A percentile compares a stretch with the other conserved stretches of the same genome.
Evolutionary conservation across 2,113 vertebrate genomes (phyloP).

Genomic region (Semicossyphus pulcher): DNA sequence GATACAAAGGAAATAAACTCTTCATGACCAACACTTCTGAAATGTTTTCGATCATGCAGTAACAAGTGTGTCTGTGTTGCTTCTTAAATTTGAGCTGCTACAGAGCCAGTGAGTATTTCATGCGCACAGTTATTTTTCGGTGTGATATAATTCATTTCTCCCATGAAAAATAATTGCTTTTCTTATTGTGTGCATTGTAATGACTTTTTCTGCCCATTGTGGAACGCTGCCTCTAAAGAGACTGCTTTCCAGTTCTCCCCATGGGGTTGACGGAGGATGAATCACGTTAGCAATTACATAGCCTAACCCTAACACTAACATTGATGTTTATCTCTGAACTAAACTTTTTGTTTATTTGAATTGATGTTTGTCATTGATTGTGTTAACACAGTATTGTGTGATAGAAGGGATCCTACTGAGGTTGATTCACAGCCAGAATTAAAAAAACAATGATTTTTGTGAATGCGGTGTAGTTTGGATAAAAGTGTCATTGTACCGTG

Average conservation of each 20-base stretch:
- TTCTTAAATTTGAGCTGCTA: constrained; percentile 7
- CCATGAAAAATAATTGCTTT: constrained; percentile 42
- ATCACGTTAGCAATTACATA: constrained; percentile 7
- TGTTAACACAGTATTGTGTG: background rate
- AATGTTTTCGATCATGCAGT: background rate
- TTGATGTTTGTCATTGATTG: background rate
- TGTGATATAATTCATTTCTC: constrained; percentile 35
- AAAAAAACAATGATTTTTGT: background rate
- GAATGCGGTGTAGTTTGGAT: background rate
- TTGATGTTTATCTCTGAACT: constrained; percentile 11
- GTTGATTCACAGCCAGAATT: background rate
- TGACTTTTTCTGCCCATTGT: constrained; percentile 45
- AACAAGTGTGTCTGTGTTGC: background rate
- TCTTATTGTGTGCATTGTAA: constrained; percentile 45
- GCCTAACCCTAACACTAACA: constrained; percentile 8
- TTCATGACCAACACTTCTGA: background rate
- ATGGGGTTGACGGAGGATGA: background rate
- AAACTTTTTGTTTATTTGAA: constrained; percentile 16
- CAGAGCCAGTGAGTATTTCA: constrained; percentile 3
- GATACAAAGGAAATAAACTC: background rate
- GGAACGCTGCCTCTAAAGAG: background rate
- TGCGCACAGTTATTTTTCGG: constrained; percentile 14
- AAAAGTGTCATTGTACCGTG: background rate
- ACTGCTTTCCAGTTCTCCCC: constrained; percentile 2
- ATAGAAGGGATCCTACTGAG: background rate